phyloP scores from a whole-genome alignment of 2,888 invertebrate species.

The Caenorhabditis drosophilae region DNA sequence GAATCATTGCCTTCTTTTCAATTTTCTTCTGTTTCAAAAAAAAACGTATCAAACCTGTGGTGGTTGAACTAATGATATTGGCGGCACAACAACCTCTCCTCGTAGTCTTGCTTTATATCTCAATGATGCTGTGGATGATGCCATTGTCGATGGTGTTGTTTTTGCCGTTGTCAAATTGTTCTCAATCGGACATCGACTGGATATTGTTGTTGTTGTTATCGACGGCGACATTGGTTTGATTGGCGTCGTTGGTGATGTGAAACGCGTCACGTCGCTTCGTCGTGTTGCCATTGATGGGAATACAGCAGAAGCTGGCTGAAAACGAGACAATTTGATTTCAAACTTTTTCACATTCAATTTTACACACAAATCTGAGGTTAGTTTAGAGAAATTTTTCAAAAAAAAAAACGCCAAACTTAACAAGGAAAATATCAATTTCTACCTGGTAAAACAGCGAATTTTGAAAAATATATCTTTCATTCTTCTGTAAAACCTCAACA shows the following conservation, averaged over 20 bases:
- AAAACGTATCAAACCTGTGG: conserved; percentile 20
- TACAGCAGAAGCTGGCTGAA: conserved; percentile 35
- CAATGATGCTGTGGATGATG: not conserved
- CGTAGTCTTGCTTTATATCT: not conserved
- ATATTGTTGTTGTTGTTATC: too few species aligned
- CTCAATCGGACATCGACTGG: too few species aligned
- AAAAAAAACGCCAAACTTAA: too few species aligned
- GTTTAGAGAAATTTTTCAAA: too few species aligned
- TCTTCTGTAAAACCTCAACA: conserved; percentile 36
- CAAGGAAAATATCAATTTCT: too few species aligned
- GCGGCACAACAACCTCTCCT: not conserved
- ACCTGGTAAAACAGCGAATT: conserved; percentile 38
- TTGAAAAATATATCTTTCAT: conserved; percentile 32
- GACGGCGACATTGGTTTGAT: conserved; percentile 51
- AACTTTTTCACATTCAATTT: too few species aligned
- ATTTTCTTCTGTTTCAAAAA: not conserved
- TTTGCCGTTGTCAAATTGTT: too few species aligned
- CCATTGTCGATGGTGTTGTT: not conserved
- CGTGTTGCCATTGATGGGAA: conserved; percentile 33
- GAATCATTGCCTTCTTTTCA: not conserved
- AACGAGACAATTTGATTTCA: too few species aligned
- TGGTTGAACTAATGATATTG: not conserved
- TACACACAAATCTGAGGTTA: too few species aligned
- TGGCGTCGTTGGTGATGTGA: conserved; percentile 63
- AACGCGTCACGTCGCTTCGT: conserved; percentile 33